Percentiles rank a stretch among this genome's conserved stretches.
Evolutionary conservation across 2,113 vertebrate species (phyloP).

Genomic region (Montifringilla adamsi): DNA sequence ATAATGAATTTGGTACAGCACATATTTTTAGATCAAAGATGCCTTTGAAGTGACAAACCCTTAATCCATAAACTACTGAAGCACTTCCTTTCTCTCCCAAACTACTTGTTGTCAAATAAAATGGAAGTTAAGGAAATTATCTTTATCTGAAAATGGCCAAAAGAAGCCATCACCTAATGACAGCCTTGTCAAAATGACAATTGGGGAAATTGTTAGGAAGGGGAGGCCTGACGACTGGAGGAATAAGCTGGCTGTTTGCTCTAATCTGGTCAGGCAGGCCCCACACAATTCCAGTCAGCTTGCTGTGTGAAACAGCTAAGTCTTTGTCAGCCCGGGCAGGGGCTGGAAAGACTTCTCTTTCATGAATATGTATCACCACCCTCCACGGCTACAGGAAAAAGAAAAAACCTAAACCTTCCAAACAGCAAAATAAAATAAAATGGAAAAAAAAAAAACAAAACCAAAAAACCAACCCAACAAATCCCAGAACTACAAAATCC

Average conservation of each 20-base stretch:
- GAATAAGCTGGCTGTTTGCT: constrained; percentile 71
- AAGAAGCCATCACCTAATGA: constrained; percentile 82
- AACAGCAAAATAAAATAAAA: constrained; percentile 33
- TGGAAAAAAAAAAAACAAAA: not conserved
- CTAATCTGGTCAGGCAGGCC: constrained; percentile 75
- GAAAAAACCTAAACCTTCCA: not conserved
- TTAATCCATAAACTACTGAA: constrained; percentile 74
- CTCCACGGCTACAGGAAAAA: constrained; percentile 54
- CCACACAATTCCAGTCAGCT: constrained; percentile 73
- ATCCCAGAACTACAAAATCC: not conserved
- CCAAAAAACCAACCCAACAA: not conserved
- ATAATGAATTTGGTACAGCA: constrained; percentile 83
- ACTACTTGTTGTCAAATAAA: constrained; percentile 80
- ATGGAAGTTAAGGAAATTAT: constrained; percentile 82
- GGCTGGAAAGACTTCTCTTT: constrained; percentile 65
- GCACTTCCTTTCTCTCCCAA: constrained; percentile 75
- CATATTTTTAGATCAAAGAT: constrained; percentile 85
- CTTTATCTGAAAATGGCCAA: constrained; percentile 79
- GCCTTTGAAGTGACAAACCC: constrained; percentile 81
- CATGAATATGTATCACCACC: constrained; percentile 80
- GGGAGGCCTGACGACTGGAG: constrained; percentile 67
- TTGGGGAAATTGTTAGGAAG: constrained; percentile 77
- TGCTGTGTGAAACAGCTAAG: constrained; percentile 76
- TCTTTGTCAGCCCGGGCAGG: constrained; percentile 75
- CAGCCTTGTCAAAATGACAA: constrained; percentile 80